Evolutionary conservation across 1,140 invertebrate genomes (phyloP), one percentile per base, ranked within the genome.

Genomic region (Drosophila chauvacae): DNA sequence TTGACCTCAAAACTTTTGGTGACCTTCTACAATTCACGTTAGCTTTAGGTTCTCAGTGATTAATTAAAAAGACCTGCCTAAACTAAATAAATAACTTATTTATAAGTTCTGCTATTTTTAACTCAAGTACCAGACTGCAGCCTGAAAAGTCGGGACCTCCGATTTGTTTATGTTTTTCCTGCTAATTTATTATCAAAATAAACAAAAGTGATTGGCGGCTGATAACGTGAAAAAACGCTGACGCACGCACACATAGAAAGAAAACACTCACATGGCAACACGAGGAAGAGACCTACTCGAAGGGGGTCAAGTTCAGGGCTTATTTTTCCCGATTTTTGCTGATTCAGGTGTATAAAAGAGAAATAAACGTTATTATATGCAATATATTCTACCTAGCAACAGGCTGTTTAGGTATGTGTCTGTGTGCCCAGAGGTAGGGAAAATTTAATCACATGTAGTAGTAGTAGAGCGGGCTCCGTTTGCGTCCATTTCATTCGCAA

Each of bases 101-200:
- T 28, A 26, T 26, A 20, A 4, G n/a, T 14, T 7, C 7, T 10
- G 10, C 35, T 70, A 72, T 42, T 42, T 33, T 41, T 71, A 71
- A 39, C 6, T 11, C 14, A 9, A 33, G 33, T 35, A 20, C 35
- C 41, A 57, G 53, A 35, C 51, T 33, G 39, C 28, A 28, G 41
- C 20, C 35, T 65, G 30, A 16, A 39, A 42, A 64, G 65, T 69
- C 65, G 41, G 56, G 41, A 62, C 75, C 51, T 16, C 20, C 10
- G 59, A 78, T 78, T 78, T 62, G 74, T 77, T 77, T 77, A 77
- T 76, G 72, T 75, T 76, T 76, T 60, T 20, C 73, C 48, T 47
- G 50, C 73, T 70, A 78, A 78, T 70, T 77, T 61, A 44, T 57
- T 69, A 77, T 77, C 64, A 70, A 78, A 57, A 77, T 78, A 77